Conservation (phyloP, 2,797 vertebrate genomes). For the Silurus aristotelis region DNA sequence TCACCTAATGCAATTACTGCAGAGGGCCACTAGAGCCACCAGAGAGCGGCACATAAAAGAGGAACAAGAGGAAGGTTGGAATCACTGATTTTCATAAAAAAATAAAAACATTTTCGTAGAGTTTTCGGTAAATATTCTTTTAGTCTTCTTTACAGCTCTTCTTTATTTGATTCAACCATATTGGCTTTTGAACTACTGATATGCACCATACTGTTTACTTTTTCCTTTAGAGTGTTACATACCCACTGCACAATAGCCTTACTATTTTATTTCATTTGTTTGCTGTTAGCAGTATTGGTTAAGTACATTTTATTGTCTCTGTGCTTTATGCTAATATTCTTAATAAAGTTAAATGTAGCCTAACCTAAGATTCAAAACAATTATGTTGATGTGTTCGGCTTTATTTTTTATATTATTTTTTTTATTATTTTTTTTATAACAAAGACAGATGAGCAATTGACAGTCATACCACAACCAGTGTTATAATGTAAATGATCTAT, state of each 20-base stretch:
- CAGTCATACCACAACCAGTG: neutral
- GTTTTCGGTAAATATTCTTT: neutral
- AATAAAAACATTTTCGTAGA: neutral
- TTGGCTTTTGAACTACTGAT: too few species aligned
- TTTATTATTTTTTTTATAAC: neutral
- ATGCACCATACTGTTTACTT: too few species aligned
- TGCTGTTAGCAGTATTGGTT: too few species aligned
- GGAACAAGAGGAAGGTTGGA: conserved; percentile 68
- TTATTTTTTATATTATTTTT: neutral
- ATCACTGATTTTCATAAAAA: neutral
- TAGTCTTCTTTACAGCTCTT: neutral
- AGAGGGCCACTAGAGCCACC: conserved; percentile 74
- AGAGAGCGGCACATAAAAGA: conserved; percentile 54
- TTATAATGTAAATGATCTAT: neutral
- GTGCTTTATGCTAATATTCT: too few species aligned
- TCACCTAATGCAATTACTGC: conserved; percentile 87
- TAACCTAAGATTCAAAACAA: neutral
- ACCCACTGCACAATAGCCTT: too few species aligned
- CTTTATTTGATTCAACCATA: too few species aligned
- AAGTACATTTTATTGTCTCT: too few species aligned
- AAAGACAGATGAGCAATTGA: neutral
- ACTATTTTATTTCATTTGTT: too few species aligned
- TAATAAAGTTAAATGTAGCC: too few species aligned
- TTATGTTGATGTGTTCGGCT: neutral
- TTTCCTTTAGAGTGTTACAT: too few species aligned